phyloP scores from a whole-genome alignment of 2,888 invertebrate genomes.

The Rotaria sp. region DNA sequence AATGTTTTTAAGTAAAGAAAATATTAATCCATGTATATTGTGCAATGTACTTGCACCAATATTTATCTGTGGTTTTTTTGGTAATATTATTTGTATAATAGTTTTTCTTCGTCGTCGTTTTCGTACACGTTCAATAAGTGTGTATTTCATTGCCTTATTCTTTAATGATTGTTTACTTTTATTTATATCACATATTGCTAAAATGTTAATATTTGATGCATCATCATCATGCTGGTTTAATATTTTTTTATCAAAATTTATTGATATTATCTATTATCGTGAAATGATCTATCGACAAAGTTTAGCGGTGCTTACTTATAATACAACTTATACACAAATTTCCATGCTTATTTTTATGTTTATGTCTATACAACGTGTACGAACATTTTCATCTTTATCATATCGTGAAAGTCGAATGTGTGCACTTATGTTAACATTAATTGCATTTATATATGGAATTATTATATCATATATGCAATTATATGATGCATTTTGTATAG shows the following conservation, averaged over 20 bases:
- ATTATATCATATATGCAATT: conserved; percentile 15
- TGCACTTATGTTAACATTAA: conserved; percentile 14
- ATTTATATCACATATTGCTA: background rate
- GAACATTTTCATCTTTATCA: conserved; percentile 24
- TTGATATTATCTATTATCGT: background rate
- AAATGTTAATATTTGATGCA: conserved; percentile 28
- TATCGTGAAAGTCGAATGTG: conserved; percentile 29
- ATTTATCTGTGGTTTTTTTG: conserved; percentile 13
- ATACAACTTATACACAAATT: conserved; percentile 28
- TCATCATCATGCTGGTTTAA: conserved; percentile 21
- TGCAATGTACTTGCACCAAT: conserved; percentile 19
- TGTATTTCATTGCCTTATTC: conserved; percentile 27
- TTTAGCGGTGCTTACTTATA: background rate
- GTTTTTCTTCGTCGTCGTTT: conserved; percentile 22
- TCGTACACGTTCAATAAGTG: conserved; percentile 25
- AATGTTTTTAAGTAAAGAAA: conserved; percentile 22
- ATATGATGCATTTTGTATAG: conserved; percentile 19
- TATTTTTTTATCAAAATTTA: conserved; percentile 15
- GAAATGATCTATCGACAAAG: background rate
- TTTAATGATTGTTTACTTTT: conserved; percentile 29
- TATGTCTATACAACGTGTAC: conserved; percentile 24
- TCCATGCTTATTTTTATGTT: conserved; percentile 23
- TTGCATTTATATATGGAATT: conserved; percentile 26
- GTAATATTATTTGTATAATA: conserved; percentile 30
- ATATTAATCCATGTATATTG: conserved; percentile 11